These are phyloP conservation scores for Augiades crinisus DNA, from an alignment of 2,888 invertebrate species.

Conservation along the genomic window DNA sequence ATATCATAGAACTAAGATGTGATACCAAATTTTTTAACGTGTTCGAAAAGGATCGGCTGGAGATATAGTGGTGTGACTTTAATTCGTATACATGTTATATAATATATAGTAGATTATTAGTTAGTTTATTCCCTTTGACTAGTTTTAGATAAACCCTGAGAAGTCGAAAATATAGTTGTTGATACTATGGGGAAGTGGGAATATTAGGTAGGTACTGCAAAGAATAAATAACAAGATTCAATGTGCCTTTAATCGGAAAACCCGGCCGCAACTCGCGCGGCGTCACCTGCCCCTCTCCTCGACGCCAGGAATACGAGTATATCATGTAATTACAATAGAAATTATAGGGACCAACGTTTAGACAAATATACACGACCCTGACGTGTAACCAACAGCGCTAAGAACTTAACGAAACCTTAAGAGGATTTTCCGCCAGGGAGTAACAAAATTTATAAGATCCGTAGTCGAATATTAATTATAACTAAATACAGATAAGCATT, in stretches of 20 bases:
- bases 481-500: constrained; percentile 15
- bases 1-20: constrained; percentile 71
- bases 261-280: constrained; percentile 66
- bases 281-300: constrained; percentile 50
- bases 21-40: constrained; percentile 68
- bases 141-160: constrained; percentile 67
- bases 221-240: constrained; percentile 58
- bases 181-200: constrained; percentile 46
- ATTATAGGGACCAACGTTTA: constrained; percentile 81
- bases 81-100: constrained; percentile 58
- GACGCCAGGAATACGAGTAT: constrained; percentile 49
- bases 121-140: constrained; percentile 50
- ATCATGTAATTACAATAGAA: constrained; percentile 71
- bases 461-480: constrained; percentile 28
- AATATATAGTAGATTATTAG: constrained; percentile 38
- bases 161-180: constrained; percentile 52
- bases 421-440: constrained; percentile 34
- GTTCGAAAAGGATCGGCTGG: constrained; percentile 58
- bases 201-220: constrained; percentile 62
- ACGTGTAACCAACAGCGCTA: constrained; percentile 56
- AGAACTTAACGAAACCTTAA: constrained; percentile 52
- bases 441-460: constrained; percentile 38
- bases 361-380: constrained; percentile 74
- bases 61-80: constrained; percentile 73
- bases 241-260: constrained; percentile 79